Evolutionary conservation across 2,113 vertebrate genomes (phyloP), one percentile per base, ranked within the genome.

Genomic region (Panthera tigris): DNA sequence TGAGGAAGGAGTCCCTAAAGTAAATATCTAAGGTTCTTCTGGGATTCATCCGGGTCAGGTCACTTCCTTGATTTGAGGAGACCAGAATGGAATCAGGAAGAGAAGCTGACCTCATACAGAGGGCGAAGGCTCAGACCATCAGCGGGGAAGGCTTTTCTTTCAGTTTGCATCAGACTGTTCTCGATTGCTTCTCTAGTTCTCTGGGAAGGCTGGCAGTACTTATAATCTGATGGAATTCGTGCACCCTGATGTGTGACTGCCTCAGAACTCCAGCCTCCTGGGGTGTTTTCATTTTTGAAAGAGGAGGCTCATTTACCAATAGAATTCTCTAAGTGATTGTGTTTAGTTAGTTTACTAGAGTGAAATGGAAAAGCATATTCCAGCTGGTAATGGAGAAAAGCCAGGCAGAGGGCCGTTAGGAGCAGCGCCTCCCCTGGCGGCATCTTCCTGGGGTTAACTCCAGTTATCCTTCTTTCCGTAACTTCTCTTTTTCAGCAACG

Each of bases 41-140:
- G 96, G 95, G 97, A 95, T 82, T 95, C 94, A 96, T 91, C 95
- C 0, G 19, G 92, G 96, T 94, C 97, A 92, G 89, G 48, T 71
- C 83, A 93, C 92, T 97, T 98, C 98, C 98, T 97, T 84, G 68
- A 87, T 79, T n/a, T 80, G 50, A 78, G 63, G 68, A 96, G 97
- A 91, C 94, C 86, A 96, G 95, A 96, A 97, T 95, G 92, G 97
- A 97, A 65, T 96, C 97, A 97, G 97, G 97, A 98, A 98, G 85
- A 74, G 39, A 55, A 27, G 15, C 71, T 97, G 96, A 97, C 94
- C 94, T 97, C 96, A 96, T 36, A 65, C 23, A 10, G 82, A 94
- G 92, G 71, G 94, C 21, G 82, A 65, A n/a, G 81, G 71, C 91
- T 89, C 65, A 31, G 13, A 45, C 78, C 61, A 15, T 45, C 79